phyloP scores from a whole-genome alignment of 2,888 invertebrate species.

The Euproctis similis region DNA sequence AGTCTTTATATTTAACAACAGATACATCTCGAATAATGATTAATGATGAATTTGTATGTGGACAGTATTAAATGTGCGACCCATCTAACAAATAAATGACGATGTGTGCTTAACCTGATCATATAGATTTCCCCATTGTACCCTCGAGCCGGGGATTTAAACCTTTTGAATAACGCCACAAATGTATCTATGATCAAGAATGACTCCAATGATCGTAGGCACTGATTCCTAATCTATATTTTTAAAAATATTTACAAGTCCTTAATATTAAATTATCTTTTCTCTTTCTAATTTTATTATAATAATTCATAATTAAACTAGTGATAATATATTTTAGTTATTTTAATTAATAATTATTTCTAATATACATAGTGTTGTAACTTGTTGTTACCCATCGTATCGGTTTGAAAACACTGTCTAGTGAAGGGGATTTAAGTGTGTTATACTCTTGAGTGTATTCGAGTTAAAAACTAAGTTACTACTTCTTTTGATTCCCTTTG shows the following conservation, averaged over 20 bases:
- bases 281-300: conserved; percentile 16
- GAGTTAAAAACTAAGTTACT: no score
- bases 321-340: conserved; percentile 21
- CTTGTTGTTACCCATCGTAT: not conserved
- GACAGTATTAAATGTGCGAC: conserved; percentile 10
- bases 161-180: conserved; percentile 8
- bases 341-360: conserved; percentile 17
- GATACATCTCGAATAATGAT: no score
- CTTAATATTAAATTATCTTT: conserved; percentile 21
- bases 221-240: conserved; percentile 33
- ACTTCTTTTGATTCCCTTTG: no score
- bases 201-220: conserved; percentile 31
- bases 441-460: no score
- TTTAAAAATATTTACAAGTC: conserved; percentile 39
- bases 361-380: no score
- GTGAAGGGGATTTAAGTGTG: no score
- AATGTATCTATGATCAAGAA: conserved; percentile 7
- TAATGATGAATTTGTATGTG: no score
- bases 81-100: no score
- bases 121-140: no score
- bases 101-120: no score
- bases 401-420: not conserved
- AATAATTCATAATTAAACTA: conserved; percentile 20
- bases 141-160: not conserved
- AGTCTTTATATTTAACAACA: conserved; percentile 15